phyloP scores from a whole-genome alignment of 2,113 vertebrate species.

The Motacilla tschutschensis region DNA sequence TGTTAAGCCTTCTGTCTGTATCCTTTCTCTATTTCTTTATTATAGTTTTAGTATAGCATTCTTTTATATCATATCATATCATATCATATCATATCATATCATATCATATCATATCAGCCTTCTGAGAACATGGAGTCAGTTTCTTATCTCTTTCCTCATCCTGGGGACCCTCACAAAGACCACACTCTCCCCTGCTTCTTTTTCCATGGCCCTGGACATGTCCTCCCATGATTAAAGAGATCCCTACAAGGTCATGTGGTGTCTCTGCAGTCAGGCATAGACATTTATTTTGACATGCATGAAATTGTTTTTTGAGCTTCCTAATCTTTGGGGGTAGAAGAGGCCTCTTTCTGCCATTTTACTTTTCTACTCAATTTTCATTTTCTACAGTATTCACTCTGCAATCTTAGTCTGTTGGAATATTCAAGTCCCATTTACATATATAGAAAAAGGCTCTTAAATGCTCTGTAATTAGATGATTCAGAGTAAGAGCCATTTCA shows the following conservation, averaged over 20 bases:
- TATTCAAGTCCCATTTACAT: background rate
- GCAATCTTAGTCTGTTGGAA: background rate
- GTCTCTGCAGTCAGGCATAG: background rate
- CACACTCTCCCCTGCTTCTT: background rate
- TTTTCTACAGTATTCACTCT: background rate
- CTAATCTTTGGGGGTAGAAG: background rate
- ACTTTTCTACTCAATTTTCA: background rate
- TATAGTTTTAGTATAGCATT: too few species aligned
- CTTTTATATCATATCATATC: too few species aligned
- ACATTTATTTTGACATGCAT: background rate
- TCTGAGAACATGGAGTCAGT: too few species aligned
- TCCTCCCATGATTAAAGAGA: background rate
- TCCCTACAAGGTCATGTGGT: background rate
- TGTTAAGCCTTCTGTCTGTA: too few species aligned
- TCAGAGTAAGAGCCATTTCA: conserved; percentile 2
- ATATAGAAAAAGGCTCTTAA: background rate
- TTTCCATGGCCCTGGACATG: background rate
- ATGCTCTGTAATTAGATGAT: background rate
- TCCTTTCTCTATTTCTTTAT: too few species aligned
- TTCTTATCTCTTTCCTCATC: too few species aligned
- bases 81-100: too few species aligned
- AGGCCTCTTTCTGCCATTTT: background rate
- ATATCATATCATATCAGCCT: too few species aligned
- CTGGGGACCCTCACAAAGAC: too few species aligned
- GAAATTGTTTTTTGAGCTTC: background rate